Evolutionary conservation across 2,888 invertebrate genomes (phyloP), one percentile per base, ranked within the genome.

Genomic region (Drosophila paracracens): DNA sequence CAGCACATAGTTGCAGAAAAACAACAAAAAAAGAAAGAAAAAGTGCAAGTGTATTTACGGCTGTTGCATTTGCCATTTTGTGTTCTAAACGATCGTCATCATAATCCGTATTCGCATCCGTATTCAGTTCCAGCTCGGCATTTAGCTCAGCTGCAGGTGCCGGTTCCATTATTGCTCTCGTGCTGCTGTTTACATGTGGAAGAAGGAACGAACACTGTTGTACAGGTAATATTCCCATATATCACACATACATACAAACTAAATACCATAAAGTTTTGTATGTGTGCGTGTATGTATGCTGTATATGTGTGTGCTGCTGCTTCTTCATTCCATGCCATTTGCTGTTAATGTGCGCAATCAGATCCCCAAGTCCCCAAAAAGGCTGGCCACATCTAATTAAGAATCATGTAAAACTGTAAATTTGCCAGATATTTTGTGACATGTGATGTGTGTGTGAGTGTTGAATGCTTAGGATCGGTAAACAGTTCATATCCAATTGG

Each of bases 191-290:
- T 76, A 81, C 65, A 78, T 78, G 66, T 63, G 67, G 61, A 46
- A 16, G 46, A 46, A 46, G 46, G 13, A 46, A 46, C 21, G 21
- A 74, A 58, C 18, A 79, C 56, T 68, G 60, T 70, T 81, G 54
- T 74, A 74, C 87, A 90, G 84, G 84, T 84, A 82, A 84, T 70
- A 59, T 66, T 57, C 57, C 29, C 48, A 29, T 33, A 46, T 69
- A 54, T 48, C 46, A 16, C 46, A 63, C 57, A 66, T 48, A 52
- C 59, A 61, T 61, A 56, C 59, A 67, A 64, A 66, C 43, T 52
- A 35, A 25, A 59, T 53, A 70, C 48, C 29, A 29, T 43, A 27
- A 38, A 52, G 1, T 0, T 35, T 6, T 46, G 59, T 58, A 25
- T 33, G 21, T 57, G 57, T 72, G 56, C 53, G 56, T 51, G 50